Percentiles rank a stretch among this genome's conserved stretches.
Conservation (phyloP, 2,797 vertebrate species). For the Diplodus sargus region DNA sequence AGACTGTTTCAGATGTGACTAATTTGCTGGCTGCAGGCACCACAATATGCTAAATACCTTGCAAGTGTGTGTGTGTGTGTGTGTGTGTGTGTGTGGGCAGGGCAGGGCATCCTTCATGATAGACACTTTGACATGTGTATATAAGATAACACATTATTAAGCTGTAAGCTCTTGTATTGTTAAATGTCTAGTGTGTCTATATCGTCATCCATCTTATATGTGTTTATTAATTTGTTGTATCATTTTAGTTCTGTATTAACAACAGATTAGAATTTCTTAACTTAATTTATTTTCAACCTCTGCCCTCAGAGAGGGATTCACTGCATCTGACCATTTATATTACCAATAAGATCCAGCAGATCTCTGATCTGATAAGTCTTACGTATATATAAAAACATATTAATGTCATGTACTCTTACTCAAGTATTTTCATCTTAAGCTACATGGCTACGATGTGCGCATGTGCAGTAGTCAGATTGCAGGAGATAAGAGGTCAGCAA, state of each 20-base stretch:
- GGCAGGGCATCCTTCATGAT: background rate
- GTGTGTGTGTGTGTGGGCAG: conserved; percentile 17
- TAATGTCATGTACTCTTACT: too few species aligned
- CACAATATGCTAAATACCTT: conserved; percentile 79
- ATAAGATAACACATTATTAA: conserved; percentile 44
- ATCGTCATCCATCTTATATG: conserved; percentile 25
- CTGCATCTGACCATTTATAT: background rate
- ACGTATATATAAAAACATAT: too few species aligned
- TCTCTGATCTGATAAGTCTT: too few species aligned
- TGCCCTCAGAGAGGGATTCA: background rate
- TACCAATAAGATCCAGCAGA: background rate
- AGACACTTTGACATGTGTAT: conserved; percentile 33
- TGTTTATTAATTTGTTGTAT: conserved; percentile 10
- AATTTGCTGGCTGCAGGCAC: conserved; percentile 83
- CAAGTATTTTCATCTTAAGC: too few species aligned
- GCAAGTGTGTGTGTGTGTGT: conserved; percentile 16
- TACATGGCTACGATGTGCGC: too few species aligned
- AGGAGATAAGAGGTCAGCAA: too few species aligned
- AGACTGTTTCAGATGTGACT: conserved; percentile 86
- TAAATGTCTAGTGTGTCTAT: background rate
- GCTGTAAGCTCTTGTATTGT: conserved; percentile 19
- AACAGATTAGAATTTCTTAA: background rate
- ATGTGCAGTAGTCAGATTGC: too few species aligned
- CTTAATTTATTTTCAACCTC: background rate
- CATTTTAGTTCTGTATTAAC: background rate